phyloP scores from a whole-genome alignment of 1,140 invertebrate species.

The Pogonomyrmex californicus region DNA sequence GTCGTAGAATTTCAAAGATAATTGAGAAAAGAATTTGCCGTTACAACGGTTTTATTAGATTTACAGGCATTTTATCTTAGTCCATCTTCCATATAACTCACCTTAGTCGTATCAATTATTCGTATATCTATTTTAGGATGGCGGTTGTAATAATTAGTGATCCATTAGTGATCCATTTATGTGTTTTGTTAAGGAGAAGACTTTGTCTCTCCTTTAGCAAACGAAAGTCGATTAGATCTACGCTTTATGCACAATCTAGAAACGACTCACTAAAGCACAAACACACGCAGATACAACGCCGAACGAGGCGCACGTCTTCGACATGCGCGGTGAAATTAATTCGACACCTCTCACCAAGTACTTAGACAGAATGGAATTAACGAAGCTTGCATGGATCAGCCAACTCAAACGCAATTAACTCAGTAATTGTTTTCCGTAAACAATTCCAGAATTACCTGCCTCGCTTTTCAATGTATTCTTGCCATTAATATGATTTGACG shows the following conservation, averaged over 20 bases:
- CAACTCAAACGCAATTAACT: constrained; percentile 64
- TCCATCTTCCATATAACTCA: background rate
- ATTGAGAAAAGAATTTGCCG: background rate
- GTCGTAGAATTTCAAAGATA: background rate
- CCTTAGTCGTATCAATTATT: background rate
- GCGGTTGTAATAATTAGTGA: background rate
- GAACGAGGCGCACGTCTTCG: constrained; percentile 41
- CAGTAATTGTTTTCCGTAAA: constrained; percentile 64
- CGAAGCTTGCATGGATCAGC: constrained; percentile 48
- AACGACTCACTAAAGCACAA: constrained; percentile 8
- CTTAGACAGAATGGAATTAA: constrained; percentile 62
- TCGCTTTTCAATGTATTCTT: constrained; percentile 4
- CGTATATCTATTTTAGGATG: background rate
- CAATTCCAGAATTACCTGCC: constrained; percentile 39
- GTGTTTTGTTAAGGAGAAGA: background rate
- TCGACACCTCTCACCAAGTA: constrained; percentile 58
- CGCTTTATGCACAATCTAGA: constrained; percentile 40
- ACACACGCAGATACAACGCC: constrained; percentile 19
- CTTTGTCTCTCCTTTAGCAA: background rate
- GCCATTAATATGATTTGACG: background rate
- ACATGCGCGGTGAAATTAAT: constrained; percentile 59
- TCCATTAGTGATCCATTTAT: background rate
- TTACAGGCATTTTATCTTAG: background rate
- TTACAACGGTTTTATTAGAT: background rate
- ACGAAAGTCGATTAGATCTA: constrained; percentile 39